Base-by-base conservation (phyloP, 1,140 invertebrate species). In the Cheumatopsyche charites region DNA sequence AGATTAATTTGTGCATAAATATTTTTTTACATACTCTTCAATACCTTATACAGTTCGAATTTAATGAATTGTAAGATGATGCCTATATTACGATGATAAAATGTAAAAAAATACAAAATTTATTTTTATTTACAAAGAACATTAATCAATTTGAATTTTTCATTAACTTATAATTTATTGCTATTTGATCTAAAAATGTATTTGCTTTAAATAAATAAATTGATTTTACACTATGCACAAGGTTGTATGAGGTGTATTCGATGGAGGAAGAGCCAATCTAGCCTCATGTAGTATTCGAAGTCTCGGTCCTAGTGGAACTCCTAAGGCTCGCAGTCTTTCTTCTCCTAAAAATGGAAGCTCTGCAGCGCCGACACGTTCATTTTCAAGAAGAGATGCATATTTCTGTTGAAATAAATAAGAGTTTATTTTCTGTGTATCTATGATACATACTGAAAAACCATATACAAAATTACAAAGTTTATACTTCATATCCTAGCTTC, bases 321-420 rank as follows among this genome's bases (percentile, higher is more conserved):
- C 94, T 78, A 98, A 89, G 71, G 94, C 94, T 75, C 95, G 89
- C 11, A 98, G 83, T 36, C 92, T 87, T 73, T 97, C 94, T 80
- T 97, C 95, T 3, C 91, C 94, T 74, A 97, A 84, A 83, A 96
- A 97, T 1, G 94, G 94, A 55, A 97, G 84, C 82, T 97, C 95
- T 26, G 95, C 91, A 83, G 97, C 93, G 11, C 94, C 94, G 23
- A 97, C 93, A 77, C 92, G 91, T 81, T 97, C 94, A 70, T 91
- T 90, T 78, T 96, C 94, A 77, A 97, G 92, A 29, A 91, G 86
- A 0, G 83, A 84, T 6, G 92, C 92, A 79, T 96, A 97, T 91
- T 95, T 96, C 94, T 97, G 83, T 15, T 85, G 86, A 79, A 78
- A 75, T 80, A 75, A 76, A 70, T 45, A 26, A 13, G 6, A 47